phyloP scores from a whole-genome alignment of 2,888 invertebrate species.

The Phlogophora meticulosa region DNA sequence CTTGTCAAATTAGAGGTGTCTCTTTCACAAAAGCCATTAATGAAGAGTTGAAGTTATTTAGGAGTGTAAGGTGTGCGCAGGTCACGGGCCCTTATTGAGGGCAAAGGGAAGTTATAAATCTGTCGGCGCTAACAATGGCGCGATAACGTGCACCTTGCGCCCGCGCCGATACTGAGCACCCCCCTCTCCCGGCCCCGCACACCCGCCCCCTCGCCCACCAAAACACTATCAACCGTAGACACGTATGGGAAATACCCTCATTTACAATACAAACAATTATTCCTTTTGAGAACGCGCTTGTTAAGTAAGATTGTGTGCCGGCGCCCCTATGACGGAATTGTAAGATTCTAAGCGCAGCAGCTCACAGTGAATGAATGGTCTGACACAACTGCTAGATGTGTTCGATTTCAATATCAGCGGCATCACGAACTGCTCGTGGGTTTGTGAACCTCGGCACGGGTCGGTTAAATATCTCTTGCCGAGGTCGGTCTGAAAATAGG shows the following conservation, averaged over 20 bases:
- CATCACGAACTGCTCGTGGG: too few species aligned
- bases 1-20: constrained; percentile 18
- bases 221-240: constrained; percentile 61
- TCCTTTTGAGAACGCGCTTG: constrained; percentile 35
- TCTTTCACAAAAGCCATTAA: too few species aligned
- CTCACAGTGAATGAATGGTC: background rate
- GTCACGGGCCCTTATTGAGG: constrained; percentile 91
- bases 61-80: constrained; percentile 79
- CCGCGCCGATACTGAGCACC: constrained; percentile 76
- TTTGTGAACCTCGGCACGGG: too few species aligned
- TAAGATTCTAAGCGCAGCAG: constrained; percentile 5
- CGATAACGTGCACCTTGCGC: constrained; percentile 89
- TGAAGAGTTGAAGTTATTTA: constrained; percentile 66
- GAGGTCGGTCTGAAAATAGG: too few species aligned
- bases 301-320: constrained; percentile 10
- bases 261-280: constrained; percentile 56
- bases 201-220: constrained; percentile 53
- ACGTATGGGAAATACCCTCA: constrained; percentile 58
- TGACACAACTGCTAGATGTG: constrained; percentile 14
- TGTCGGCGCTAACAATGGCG: constrained; percentile 90
- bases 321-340: constrained; percentile 13
- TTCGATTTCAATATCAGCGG: constrained; percentile 20
- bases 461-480: too few species aligned
- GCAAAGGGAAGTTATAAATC: constrained; percentile 91
- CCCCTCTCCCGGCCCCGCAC: constrained; percentile 57